Evolutionary conservation across 2,888 invertebrate species (phyloP).

Genomic region (Tromatobia lineatoria): DNA sequence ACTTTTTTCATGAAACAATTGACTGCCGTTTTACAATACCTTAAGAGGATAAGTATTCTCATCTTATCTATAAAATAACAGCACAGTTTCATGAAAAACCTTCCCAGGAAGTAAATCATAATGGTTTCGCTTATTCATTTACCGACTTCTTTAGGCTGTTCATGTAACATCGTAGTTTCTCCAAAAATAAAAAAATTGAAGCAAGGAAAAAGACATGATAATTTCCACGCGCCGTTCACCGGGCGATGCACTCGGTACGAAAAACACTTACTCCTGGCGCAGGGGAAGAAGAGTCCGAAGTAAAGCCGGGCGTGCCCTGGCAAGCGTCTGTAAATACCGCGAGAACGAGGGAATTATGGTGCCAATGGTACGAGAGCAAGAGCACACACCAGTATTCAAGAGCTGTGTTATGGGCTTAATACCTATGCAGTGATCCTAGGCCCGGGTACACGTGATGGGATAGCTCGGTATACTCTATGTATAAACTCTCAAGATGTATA

Average conservation of each 20-base stretch:
- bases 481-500: constrained; percentile 7
- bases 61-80: no score
- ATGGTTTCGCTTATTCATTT: not conserved
- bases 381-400: constrained; percentile 41
- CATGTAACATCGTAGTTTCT: not conserved
- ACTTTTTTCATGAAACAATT: no score
- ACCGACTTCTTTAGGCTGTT: not conserved
- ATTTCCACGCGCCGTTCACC: not conserved
- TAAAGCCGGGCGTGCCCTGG: constrained; percentile 27
- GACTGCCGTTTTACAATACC: no score
- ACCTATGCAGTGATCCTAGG: constrained; percentile 32
- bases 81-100: not conserved
- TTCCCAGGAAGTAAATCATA: not conserved
- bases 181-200: not conserved
- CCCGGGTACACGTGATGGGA: constrained; percentile 62
- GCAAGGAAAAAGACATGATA: not conserved
- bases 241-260: not conserved
- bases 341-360: constrained; percentile 28
- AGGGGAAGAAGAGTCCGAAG: not conserved
- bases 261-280: constrained; percentile 2
- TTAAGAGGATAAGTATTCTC: no score
- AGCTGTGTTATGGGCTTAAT: constrained; percentile 39
- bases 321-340: constrained; percentile 20
- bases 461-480: constrained; percentile 38
- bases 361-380: constrained; percentile 31